Percentiles rank a stretch among this genome's conserved stretches.
Conservation (phyloP, 2,888 invertebrate species). For the Dicycla oo region DNA sequence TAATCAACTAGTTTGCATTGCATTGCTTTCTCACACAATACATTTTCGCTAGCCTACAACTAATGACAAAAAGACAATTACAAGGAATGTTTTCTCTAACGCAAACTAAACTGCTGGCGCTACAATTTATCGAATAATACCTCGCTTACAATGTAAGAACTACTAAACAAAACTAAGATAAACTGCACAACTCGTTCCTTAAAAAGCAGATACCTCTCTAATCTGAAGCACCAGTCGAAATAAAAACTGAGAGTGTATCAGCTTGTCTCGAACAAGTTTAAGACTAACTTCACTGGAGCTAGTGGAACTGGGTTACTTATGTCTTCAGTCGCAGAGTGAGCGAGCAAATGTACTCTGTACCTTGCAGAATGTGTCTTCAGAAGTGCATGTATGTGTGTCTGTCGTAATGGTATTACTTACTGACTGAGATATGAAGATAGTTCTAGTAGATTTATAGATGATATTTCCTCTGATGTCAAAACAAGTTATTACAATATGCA, state of each 20-base stretch:
- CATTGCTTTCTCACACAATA: not conserved
- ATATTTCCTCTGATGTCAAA: not conserved
- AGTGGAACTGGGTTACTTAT: slow-evolving; percentile 57
- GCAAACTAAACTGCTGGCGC: not conserved
- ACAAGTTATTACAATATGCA: not conserved
- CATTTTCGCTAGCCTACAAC: not conserved
- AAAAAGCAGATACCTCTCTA: slow-evolving; percentile 22
- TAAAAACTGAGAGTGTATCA: slow-evolving; percentile 46
- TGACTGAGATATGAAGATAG: not conserved
- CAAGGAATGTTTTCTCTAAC: not conserved
- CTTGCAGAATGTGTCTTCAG: slow-evolving; percentile 22
- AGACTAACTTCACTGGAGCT: slow-evolving; percentile 46
- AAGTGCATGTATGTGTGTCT: slow-evolving; percentile 11
- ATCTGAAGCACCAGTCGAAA: slow-evolving; percentile 28
- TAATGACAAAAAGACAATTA: not conserved
- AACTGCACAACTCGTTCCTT: slow-evolving; percentile 6
- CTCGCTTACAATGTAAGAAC: slow-evolving; percentile 7
- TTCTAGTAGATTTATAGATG: slow-evolving; percentile 10
- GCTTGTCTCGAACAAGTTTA: slow-evolving; percentile 49
- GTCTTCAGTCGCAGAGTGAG: slow-evolving; percentile 37
- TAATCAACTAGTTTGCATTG: not conserved
- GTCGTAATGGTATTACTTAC: slow-evolving; percentile 41
- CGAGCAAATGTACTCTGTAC: slow-evolving; percentile 38
- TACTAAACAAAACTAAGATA: slow-evolving; percentile 3
- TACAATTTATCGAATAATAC: not conserved